Conservation (phyloP, 2,797 vertebrate genomes). For the Characodon lateralis region DNA sequence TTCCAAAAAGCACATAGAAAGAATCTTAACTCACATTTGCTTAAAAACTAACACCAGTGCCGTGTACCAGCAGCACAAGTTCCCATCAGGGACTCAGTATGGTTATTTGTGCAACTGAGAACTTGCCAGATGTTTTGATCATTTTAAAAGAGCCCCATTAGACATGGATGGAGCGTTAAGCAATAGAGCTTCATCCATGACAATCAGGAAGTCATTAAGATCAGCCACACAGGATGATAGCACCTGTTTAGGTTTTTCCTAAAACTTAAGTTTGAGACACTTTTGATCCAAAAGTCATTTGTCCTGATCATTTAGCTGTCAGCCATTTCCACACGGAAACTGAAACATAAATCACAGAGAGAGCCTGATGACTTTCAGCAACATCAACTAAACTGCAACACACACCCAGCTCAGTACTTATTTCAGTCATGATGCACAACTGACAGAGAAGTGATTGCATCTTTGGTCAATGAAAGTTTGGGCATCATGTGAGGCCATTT, state of each 20-base stretch:
- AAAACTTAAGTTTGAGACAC: not conserved
- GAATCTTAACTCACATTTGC: not conserved
- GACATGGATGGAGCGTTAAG: not conserved
- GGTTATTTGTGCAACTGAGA: not conserved
- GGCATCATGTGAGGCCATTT: too few species aligned
- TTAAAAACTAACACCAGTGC: not conserved
- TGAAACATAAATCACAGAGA: not conserved
- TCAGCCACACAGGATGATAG: not conserved
- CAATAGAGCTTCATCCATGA: not conserved
- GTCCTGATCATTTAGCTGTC: not conserved
- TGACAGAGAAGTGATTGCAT: not conserved
- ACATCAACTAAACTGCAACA: not conserved
- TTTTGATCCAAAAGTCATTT: not conserved
- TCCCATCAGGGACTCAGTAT: not conserved
- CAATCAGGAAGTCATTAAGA: conserved; percentile 1
- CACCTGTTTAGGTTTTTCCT: conserved; percentile 1
- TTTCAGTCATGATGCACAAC: not conserved
- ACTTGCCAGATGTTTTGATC: too few species aligned
- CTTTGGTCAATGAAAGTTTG: not conserved
- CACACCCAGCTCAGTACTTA: not conserved
- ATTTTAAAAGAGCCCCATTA: not conserved
- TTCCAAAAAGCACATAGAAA: not conserved
- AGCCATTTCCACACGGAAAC: not conserved
- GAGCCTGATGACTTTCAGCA: not conserved
- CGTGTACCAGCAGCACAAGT: not conserved